phyloP scores from a whole-genome alignment of 2,113 vertebrate genomes.

The Amblyornis subalaris region DNA sequence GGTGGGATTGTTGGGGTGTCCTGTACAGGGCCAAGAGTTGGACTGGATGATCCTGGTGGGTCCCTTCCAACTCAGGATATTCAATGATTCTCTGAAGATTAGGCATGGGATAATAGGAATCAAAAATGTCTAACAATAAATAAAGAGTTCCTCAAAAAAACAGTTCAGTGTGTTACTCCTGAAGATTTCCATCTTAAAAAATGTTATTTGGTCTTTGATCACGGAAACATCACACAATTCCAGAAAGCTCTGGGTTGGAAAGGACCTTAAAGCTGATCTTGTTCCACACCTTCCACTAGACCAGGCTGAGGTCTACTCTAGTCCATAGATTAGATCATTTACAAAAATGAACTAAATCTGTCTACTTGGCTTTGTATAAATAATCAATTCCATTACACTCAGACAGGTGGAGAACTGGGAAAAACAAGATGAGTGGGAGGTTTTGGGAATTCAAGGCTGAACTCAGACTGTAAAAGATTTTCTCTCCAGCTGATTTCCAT shows the following conservation, averaged over 20 bases:
- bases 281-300: background rate
- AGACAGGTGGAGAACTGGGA: background rate
- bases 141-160: background rate
- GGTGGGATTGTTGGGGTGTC: background rate
- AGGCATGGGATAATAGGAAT: background rate
- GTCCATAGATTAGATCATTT: background rate
- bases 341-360: background rate
- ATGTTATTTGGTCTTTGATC: background rate
- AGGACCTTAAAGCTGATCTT: background rate
- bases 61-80: background rate
- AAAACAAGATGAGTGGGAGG: background rate
- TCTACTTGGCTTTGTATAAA: background rate
- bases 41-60: background rate
- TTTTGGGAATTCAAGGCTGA: background rate
- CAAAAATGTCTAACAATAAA: background rate
- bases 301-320: background rate
- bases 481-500: background rate
- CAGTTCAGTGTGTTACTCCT: background rate
- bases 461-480: background rate
- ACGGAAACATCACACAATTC: background rate
- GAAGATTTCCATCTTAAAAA: background rate
- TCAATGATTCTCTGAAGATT: background rate
- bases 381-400: background rate
- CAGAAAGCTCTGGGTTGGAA: background rate
- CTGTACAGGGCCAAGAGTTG: no score